These are phyloP conservation scores for Babylonia areolata DNA, from an alignment of 1,140 invertebrate species.

Conservation along the genomic window DNA sequence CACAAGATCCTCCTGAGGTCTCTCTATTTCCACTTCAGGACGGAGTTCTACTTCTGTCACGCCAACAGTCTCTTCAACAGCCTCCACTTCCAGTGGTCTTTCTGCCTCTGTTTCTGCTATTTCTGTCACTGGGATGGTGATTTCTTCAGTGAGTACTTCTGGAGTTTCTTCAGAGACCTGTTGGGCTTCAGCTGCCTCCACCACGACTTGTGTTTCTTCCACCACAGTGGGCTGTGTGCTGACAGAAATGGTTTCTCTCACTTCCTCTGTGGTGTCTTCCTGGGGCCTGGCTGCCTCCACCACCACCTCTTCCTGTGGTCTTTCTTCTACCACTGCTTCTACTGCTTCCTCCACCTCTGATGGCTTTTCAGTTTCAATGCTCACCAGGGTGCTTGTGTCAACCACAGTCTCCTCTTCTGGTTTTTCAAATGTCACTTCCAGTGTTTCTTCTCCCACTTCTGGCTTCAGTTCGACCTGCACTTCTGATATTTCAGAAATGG, in stretches of 20 bases:
- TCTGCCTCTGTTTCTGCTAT: conserved; percentile 13
- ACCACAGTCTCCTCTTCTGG: neutral
- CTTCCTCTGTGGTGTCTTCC: conserved; percentile 43
- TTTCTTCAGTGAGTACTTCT: conserved; percentile 25
- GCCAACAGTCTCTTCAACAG: conserved; percentile 8
- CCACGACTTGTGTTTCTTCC: conserved; percentile 34
- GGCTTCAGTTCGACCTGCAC: conserved; percentile 27
- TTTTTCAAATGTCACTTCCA: conserved; percentile 26
- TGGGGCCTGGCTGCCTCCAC: conserved; percentile 35
- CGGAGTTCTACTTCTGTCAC: conserved; percentile 7
- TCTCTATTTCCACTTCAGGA: conserved; percentile 20
- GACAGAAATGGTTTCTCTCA: conserved; percentile 31
- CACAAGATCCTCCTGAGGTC: neutral
- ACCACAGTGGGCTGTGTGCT: conserved; percentile 8
- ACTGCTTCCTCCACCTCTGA: conserved; percentile 23
- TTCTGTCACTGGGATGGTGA: conserved; percentile 20
- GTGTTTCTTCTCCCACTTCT: conserved; percentile 42
- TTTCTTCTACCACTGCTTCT: conserved; percentile 25
- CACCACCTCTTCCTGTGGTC: conserved; percentile 21
- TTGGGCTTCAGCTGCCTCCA: conserved; percentile 34
- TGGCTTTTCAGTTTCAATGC: conserved; percentile 34
- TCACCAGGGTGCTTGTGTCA: conserved; percentile 30
- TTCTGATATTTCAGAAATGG: conserved; percentile 44
- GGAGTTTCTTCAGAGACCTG: conserved; percentile 27
- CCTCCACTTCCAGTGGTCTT: conserved; percentile 17